Base-by-base conservation (phyloP, 1,140 invertebrate genomes). In the Dufourea novaeangliae region DNA sequence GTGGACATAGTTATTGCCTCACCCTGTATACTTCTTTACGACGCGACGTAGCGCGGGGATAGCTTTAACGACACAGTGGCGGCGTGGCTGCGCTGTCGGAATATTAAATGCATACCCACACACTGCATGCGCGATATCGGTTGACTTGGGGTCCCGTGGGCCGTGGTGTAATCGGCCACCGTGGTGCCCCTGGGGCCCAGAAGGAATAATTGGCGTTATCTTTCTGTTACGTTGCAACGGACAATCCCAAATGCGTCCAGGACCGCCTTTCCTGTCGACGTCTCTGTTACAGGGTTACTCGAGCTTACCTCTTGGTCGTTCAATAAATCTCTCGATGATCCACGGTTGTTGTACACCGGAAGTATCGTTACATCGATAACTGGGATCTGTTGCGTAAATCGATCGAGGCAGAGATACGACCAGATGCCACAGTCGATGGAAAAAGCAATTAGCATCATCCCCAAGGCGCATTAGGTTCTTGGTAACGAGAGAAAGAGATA, bases 51-150 rank as follows among this genome's bases (percentile, higher is more conserved):
- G n/a, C n/a, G n/a, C n/a, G 66, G 46, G 39, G 20, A 52, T 61
- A 61, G 37, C 59, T 67, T 84, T 84, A 70, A 73, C 71, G 79
- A 77, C 52, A n/a, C n/a, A 46, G 52, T 27, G 57, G 29, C 44
- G 54, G n/a, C 46, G 54, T 54, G 70, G 64, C 69, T 74, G 79
- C 75, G 72, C 39, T 34, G 69, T 52, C 62, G 52, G 82, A 82
- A 83, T 84, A 84, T 84, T 84, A 83, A 84, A 84, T 83, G 79
- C 64, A 17, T n/a, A n/a, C n/a, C n/a, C n/a, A n/a, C n/a, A n/a
- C n/a, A n/a, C n/a, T n/a, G n/a, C n/a, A n/a, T 78, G 79, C 79
- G 61, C 59, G 82, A 75, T 67, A 84, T 83, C 82, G 80, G 59
- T n/a, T 70, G 63, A 10, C 56, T 59, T 20, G 29, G n/a, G n/a